Conservation (phyloP, 2,888 invertebrate genomes). For the Drosophila aldrichi region DNA sequence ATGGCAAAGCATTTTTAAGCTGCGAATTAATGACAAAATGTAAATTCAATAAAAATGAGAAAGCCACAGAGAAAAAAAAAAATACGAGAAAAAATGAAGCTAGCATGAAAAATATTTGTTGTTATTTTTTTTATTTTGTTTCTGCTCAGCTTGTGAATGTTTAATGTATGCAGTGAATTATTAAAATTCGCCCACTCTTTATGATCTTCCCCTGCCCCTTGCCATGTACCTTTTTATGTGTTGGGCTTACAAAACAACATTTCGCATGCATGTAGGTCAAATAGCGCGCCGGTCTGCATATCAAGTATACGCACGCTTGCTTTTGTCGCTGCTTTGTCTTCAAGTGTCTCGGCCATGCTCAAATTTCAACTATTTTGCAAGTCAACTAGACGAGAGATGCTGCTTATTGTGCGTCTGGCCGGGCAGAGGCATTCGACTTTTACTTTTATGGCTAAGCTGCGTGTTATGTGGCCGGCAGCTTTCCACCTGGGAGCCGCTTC, state of each 20-base stretch:
- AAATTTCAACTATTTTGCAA: conserved; percentile 74
- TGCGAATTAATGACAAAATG: conserved; percentile 64
- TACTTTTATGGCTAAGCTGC: conserved; percentile 50
- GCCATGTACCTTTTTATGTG: conserved; percentile 2
- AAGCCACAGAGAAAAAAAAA: conserved; percentile 4
- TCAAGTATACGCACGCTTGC: conserved; percentile 68
- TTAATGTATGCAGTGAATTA: conserved; percentile 64
- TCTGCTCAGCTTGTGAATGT: conserved; percentile 19
- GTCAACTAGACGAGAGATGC: conserved; percentile 63
- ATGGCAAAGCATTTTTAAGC: conserved; percentile 64
- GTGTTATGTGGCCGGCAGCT: conserved; percentile 18
- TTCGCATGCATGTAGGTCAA: conserved; percentile 71
- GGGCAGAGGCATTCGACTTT: conserved; percentile 52
- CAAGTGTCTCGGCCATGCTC: conserved; percentile 3
- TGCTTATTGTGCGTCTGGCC: conserved; percentile 10
- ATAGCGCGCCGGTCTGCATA: conserved; percentile 64
- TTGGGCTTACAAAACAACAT: conserved; percentile 27
- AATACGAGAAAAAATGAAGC: neutral
- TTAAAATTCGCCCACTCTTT: conserved; percentile 55
- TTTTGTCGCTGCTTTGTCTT: conserved; percentile 59
- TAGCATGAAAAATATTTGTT: conserved; percentile 1
- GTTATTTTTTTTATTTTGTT: conserved; percentile 30
- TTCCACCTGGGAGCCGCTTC: neutral
- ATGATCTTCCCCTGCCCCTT: neutral
- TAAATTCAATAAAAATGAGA: conserved; percentile 61